Evolutionary conservation across 2,113 vertebrate genomes (phyloP), one percentile per base, ranked within the genome.

Genomic region (Cettia cetti): DNA sequence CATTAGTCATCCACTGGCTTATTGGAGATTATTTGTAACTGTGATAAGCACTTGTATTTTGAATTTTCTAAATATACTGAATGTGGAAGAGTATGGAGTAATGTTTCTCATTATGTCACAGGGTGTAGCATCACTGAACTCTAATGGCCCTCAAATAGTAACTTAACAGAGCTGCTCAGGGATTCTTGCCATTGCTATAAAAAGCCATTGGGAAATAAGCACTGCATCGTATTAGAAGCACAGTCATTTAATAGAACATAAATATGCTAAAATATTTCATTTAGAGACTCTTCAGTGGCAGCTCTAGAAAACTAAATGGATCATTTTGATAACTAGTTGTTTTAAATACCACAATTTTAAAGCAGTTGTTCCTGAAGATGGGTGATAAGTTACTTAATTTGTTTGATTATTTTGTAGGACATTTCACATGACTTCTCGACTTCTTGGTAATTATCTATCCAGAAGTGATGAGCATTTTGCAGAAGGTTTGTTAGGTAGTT

Each of bases 71-170:
- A 93, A 84, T 83, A 71, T 66, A 45, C 66, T 64, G 72, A 82
- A 80, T 76, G 77, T 82, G 26, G 80, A 74, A 83, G 71, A 37
- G 59, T 44, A 44, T 78, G 95, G 77, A 83, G 71, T 52, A 87
- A 70, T 75, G 92, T 86, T 71, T 85, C 82, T 91, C 47, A 82
- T 54, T 88, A 83, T 74, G 70, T 94, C 26, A 6, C 64, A 75
- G 86, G 63, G 92, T 77, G 86, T 93, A 93, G 54, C 82, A 92
- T 94, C 6, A 3, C 68, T 86, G 89, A 92, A 87, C 76, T 95
- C 77, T 91, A 80, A 68, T 89, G 72, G 77, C 68, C 85, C 95
- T 94, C 95, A 92, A 97, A 97, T 89, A 97, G 89, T 71, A 92
- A 92, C 80, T 95, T 85, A 59, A 69, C 80, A 53, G 80, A 92